Base-by-base conservation (phyloP, 2,797 vertebrate species). In the Hephaestus fuliginosus region DNA sequence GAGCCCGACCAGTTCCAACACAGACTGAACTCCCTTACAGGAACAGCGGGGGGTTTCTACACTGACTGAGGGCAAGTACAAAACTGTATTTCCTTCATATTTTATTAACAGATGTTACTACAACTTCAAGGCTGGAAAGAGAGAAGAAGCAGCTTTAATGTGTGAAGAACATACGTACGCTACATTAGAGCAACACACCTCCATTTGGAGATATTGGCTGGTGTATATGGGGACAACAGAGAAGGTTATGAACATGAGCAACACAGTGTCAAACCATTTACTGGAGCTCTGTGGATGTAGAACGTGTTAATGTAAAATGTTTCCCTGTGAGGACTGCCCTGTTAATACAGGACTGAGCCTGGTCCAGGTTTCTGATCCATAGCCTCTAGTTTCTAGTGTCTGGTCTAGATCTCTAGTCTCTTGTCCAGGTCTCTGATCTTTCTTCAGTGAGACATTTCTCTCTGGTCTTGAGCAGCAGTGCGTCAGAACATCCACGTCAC, bases 401-500 rank as follows among this genome's bases (percentile, higher is more conserved):
- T 33, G 30, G 30, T 33, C 30, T 30, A 30, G 30, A 2, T 30
- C 30, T 30, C 30, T 30, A 30, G 30, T 30, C 30, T 30, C 36
- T 39, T 1, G 7, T 28, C 14, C 14, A 25, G 18, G 22, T 72
- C 11, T 52, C 11, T 0, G 2, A 7, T 22, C 44, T n/a, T 52
- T 36, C 5, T 58, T 71, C 41, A 39, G 9, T 77, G 71, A 74
- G 71, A 90, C 28, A 57, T 52, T 71, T 74, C 7, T n/a, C 70
- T 66, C 61, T 44, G 36, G 41, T 76, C 44, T 58, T 70, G 44
- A 72, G 53, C 77, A 58, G 22, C 48, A 33, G n/a, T 78, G 79
- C 77, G 83, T 86, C 82, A 86, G 57, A 70, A 68, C 51, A 84
- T 89, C 88, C 89, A 90, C 89, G 90, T 91, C 91, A 92, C 68